Evolutionary conservation across 2,888 invertebrate species (phyloP).

Genomic region (Acanthosoma haemorrhoidale): DNA sequence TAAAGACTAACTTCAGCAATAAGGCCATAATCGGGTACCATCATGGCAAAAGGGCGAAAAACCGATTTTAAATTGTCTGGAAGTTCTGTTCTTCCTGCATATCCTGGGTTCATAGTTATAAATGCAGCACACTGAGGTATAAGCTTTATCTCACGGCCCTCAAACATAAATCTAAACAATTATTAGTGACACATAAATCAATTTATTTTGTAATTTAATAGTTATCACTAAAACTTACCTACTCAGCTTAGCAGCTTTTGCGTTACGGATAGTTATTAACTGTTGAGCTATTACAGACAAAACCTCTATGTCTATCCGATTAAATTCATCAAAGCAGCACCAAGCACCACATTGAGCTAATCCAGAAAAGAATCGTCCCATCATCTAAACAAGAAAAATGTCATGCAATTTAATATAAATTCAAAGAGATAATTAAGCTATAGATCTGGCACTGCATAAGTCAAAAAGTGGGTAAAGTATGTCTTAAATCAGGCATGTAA

Average conservation of each 20-base stretch:
- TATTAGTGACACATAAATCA: neutral
- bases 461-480: neutral
- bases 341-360: conserved; percentile 81
- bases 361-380: conserved; percentile 64
- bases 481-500: neutral
- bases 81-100: conserved; percentile 78
- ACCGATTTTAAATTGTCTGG: conserved; percentile 88
- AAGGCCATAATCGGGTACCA: conserved; percentile 80
- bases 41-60: conserved; percentile 90
- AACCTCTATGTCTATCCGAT: conserved; percentile 85
- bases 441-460: neutral
- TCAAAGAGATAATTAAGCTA: neutral
- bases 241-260: conserved; percentile 61
- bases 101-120: conserved; percentile 85
- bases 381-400: conserved; percentile 56
- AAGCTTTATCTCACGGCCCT: conserved; percentile 69
- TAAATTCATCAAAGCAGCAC: conserved; percentile 93
- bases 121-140: conserved; percentile 76
- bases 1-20: conserved; percentile 91
- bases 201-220: neutral
- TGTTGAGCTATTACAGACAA: conserved; percentile 88
- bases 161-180: conserved; percentile 62
- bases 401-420: neutral
- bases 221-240: conserved; percentile 38
- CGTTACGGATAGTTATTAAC: conserved; percentile 71